These are phyloP conservation scores for Globodera ellingtonae DNA, from an alignment of 1,140 invertebrate species.

Conservation along the genomic window DNA sequence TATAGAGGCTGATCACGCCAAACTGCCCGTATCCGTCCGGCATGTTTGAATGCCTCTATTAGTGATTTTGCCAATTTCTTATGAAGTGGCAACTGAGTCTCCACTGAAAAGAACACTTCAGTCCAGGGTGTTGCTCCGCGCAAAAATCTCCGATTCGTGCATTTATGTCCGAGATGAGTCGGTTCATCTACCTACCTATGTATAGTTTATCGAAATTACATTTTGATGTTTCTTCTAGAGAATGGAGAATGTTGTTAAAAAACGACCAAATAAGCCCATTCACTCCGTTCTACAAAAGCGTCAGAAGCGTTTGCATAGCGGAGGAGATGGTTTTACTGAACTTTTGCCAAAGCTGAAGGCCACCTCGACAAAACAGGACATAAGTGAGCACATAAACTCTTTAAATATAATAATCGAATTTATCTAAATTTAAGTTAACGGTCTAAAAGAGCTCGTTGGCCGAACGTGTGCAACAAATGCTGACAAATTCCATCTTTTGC, in stretches of 20 bases:
- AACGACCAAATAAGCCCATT: background rate
- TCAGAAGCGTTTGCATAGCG: slow-evolving; percentile 23
- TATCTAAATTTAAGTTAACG: slow-evolving; percentile 13
- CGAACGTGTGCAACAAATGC: slow-evolving; percentile 18
- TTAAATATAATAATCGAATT: background rate
- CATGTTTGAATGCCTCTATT: too few species aligned
- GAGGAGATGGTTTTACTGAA: background rate
- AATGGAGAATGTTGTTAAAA: background rate
- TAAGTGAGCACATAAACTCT: background rate
- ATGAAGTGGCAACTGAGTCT: too few species aligned
- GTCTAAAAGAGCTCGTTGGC: slow-evolving; percentile 19
- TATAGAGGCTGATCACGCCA: too few species aligned
- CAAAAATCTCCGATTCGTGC: too few species aligned
- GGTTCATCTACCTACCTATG: too few species aligned
- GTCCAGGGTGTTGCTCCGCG: too few species aligned
- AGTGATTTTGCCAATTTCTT: too few species aligned
- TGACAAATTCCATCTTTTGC: slow-evolving; percentile 27
- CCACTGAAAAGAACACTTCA: too few species aligned
- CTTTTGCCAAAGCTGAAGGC: slow-evolving; percentile 21
- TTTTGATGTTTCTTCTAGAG: background rate
- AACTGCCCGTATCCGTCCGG: too few species aligned
- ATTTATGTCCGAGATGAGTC: too few species aligned
- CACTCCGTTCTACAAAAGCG: slow-evolving; percentile 12
- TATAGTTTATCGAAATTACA: too few species aligned
- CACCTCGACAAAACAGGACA: slow-evolving; percentile 7